Evolutionary conservation across 2,888 invertebrate species (phyloP).

Genomic region (Augiades crinisus): DNA sequence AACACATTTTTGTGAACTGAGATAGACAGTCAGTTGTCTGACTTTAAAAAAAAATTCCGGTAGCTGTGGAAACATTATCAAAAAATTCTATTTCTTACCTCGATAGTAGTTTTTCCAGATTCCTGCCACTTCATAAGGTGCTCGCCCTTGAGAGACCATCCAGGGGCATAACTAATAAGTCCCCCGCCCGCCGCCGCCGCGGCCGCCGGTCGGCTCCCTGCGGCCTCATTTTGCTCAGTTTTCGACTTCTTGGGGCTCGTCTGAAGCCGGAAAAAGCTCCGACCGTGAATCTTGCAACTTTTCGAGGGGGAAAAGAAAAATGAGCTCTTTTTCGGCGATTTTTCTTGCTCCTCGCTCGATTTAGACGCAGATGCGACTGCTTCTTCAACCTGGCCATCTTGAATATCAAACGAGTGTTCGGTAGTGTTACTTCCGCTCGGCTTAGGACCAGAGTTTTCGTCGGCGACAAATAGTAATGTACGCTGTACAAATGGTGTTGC

Average conservation of each 20-base stretch:
- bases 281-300: constrained; percentile 75
- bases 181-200: constrained; percentile 52
- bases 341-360: constrained; percentile 67
- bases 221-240: constrained; percentile 49
- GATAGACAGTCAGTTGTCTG: too few relatives aligned
- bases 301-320: constrained; percentile 79
- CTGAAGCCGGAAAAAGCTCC: constrained; percentile 76
- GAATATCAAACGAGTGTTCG: constrained; percentile 30
- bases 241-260: constrained; percentile 78
- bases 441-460: constrained; percentile 70
- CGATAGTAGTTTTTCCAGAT: constrained; percentile 81
- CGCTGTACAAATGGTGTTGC: constrained; percentile 77
- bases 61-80: too few relatives aligned
- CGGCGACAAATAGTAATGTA: constrained; percentile 71
- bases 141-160: constrained; percentile 83
- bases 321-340: constrained; percentile 75
- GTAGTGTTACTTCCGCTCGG: constrained; percentile 44
- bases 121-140: constrained; percentile 84
- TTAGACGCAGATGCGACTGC: constrained; percentile 53
- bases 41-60: too few relatives aligned
- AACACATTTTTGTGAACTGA: too few relatives aligned
- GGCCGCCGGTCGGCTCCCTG: constrained; percentile 40
- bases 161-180: constrained; percentile 83
- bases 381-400: constrained; percentile 44
- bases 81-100: constrained; percentile 55